A percentile compares a stretch with the other conserved stretches of the same genome.
Evolutionary conservation across 2,888 invertebrate genomes (phyloP).

Genomic region (Pharmacophagus antenor): DNA sequence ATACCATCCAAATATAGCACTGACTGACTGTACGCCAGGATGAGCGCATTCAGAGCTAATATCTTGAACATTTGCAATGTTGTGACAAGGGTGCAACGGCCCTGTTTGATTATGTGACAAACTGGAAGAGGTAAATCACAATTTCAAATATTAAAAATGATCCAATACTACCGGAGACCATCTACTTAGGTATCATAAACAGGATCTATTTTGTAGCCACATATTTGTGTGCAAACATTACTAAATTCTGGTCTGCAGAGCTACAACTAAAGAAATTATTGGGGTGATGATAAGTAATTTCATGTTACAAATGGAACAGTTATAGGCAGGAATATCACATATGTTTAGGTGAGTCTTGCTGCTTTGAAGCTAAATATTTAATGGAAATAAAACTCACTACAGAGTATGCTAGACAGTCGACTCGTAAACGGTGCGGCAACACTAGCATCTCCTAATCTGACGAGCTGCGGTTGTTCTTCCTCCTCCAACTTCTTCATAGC

Average conservation of each 20-base stretch:
- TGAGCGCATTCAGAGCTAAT: constrained; percentile 97
- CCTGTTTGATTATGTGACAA: constrained; percentile 99
- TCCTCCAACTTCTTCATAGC: constrained; percentile 93
- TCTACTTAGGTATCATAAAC: too few relatives aligned
- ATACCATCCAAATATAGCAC: constrained; percentile 98
- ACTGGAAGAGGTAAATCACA: constrained; percentile 80
- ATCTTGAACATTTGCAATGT: constrained; percentile 99
- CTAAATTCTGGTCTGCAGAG: too few relatives aligned
- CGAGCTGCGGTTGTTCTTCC: constrained; percentile 91
- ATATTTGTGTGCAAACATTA: too few relatives aligned
- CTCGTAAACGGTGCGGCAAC: constrained; percentile 99
- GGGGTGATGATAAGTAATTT: too few relatives aligned
- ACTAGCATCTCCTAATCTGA: constrained; percentile 98
- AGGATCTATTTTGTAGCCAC: too few relatives aligned
- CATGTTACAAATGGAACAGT: too few relatives aligned
- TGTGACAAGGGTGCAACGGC: constrained; percentile 98
- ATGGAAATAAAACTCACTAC: constrained; percentile 84
- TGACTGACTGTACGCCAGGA: constrained; percentile 98
- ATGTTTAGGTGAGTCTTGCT: neutral
- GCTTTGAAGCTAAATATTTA: neutral
- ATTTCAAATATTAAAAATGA: neutral
- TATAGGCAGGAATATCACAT: too few relatives aligned
- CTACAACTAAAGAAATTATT: too few relatives aligned
- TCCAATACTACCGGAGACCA: neutral
- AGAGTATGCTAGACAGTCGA: constrained; percentile 95